Conservation (phyloP, 2,888 invertebrate species). For the Argyresthia albistria region DNA sequence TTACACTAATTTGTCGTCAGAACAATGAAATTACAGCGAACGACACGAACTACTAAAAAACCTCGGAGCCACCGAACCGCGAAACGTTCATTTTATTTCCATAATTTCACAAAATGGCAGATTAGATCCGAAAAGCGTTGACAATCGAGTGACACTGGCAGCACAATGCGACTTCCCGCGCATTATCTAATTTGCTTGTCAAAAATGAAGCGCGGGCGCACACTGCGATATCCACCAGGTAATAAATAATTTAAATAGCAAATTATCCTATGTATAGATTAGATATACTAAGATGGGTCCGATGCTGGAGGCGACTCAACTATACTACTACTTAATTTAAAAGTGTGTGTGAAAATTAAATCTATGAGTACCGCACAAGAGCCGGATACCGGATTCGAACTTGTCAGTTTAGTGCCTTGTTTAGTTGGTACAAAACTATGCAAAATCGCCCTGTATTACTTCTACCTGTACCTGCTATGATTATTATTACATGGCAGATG, state of each 20-base stretch:
- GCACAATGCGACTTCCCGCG: slow-evolving; percentile 56
- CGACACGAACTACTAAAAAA: slow-evolving; percentile 25
- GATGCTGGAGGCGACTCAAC: no score
- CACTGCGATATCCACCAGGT: slow-evolving; percentile 10
- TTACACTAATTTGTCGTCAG: slow-evolving; percentile 36
- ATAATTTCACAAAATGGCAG: slow-evolving; percentile 64
- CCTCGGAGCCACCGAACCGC: slow-evolving; percentile 55
- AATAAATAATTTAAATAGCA: slow-evolving; percentile 8
- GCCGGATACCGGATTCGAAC: no score
- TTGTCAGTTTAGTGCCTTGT: no score
- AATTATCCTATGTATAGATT: no score
- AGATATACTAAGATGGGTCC: no score
- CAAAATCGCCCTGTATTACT: no score
- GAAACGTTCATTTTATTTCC: slow-evolving; percentile 65
- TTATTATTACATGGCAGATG: no score
- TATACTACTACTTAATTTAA: no score
- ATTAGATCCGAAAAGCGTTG: slow-evolving; percentile 61
- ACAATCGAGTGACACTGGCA: slow-evolving; percentile 47
- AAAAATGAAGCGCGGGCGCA: slow-evolving; percentile 45
- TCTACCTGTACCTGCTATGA: no score
- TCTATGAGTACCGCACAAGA: no score
- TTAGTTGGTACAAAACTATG: no score
- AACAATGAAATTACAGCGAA: slow-evolving; percentile 45
- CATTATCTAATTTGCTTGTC: slow-evolving; percentile 67
- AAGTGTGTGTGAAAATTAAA: no score